Percentiles rank a stretch among this genome's conserved stretches.
phyloP scores from a whole-genome alignment of 2,888 invertebrate species.

The Phytoseiulus persimilis region DNA sequence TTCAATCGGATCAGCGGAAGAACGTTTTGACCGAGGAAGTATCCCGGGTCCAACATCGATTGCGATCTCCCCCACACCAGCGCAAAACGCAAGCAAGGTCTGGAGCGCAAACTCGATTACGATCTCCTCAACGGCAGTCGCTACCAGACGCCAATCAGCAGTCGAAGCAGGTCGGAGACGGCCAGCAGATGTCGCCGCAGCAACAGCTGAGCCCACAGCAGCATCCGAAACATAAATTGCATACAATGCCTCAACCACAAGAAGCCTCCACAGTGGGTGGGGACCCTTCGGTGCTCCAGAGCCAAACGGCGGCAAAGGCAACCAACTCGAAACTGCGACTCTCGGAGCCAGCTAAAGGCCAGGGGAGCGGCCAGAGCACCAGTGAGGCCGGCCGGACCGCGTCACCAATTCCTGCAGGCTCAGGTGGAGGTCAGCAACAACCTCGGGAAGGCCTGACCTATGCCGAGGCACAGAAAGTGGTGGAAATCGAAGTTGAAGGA shows the following conservation, averaged over 20 bases:
- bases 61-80: not conserved
- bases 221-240: not conserved
- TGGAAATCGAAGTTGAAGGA: constrained; percentile 77
- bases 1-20: not conserved
- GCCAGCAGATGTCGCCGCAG: not conserved
- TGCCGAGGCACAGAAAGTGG: constrained; percentile 73
- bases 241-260: not conserved
- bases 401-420: constrained; percentile 44
- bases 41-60: not conserved
- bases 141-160: not conserved
- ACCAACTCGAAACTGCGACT: not conserved
- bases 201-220: not conserved
- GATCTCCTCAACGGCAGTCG: constrained; percentile 18
- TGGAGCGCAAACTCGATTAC: constrained; percentile 43
- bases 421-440: constrained; percentile 44
- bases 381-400: constrained; percentile 63
- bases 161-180: not conserved
- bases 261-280: not conserved
- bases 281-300: constrained; percentile 38
- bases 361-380: constrained; percentile 44
- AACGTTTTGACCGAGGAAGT: not conserved
- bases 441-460: constrained; percentile 65
- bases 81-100: not conserved
- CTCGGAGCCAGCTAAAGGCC: constrained; percentile 44
- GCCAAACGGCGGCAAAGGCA: constrained; percentile 49